A percentile compares a stretch with the other conserved stretches of the same genome.
phyloP scores from a whole-genome alignment of 2,113 vertebrate species.

The Oxyruncus cristatus region DNA sequence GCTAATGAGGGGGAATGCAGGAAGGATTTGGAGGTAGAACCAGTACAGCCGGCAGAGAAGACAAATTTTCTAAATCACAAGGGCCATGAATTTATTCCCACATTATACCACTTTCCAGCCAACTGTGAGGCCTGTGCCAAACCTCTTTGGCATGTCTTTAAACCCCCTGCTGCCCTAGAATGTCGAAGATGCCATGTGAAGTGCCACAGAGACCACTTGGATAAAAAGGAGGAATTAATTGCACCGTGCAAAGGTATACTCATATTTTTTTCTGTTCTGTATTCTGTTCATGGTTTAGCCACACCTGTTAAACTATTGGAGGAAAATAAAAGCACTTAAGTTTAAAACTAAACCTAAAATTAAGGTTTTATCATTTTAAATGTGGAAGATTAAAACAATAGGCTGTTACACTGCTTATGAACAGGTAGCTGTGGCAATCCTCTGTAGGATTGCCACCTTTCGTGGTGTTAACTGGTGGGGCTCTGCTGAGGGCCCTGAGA shows the following conservation, averaged over 20 bases:
- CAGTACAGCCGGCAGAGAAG: constrained; percentile 89
- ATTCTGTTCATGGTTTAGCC: background rate
- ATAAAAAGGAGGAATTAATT: constrained; percentile 98
- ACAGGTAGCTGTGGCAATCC: background rate
- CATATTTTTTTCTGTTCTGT: background rate
- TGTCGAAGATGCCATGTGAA: constrained; percentile 97
- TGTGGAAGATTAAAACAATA: background rate
- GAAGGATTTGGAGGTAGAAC: constrained; percentile 91
- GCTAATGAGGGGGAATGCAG: constrained; percentile 98
- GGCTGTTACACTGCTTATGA: background rate
- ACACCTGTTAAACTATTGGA: background rate
- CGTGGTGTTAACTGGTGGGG: background rate
- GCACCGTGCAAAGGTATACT: constrained; percentile 94
- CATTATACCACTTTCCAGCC: constrained; percentile 96
- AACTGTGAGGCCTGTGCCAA: constrained; percentile 99
- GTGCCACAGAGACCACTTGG: constrained; percentile 98
- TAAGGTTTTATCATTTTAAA: background rate
- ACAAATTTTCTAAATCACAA: constrained; percentile 95
- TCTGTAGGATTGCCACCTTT: background rate
- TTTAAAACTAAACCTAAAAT: background rate
- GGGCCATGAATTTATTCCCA: constrained; percentile 98
- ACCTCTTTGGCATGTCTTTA: constrained; percentile 98
- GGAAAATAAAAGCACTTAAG: background rate
- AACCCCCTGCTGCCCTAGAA: constrained; percentile 93
- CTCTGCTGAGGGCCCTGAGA: background rate